Conservation (phyloP, 2,797 vertebrate species). For the Knipowitschia caucasica region DNA sequence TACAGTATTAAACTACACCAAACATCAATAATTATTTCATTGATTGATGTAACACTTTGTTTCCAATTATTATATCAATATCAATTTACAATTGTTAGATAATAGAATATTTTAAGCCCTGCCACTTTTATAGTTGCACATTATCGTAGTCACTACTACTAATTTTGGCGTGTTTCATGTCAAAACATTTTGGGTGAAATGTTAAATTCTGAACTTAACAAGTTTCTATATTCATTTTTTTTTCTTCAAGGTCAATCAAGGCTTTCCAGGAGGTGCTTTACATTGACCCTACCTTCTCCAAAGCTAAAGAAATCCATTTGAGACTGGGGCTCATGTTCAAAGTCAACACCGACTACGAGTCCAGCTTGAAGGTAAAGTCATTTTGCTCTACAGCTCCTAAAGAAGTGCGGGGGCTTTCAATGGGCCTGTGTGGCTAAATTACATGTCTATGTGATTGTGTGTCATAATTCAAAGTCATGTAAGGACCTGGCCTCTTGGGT, state of each 20-base stretch:
- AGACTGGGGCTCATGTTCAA: conserved; percentile 98
- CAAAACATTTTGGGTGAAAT: too few species aligned
- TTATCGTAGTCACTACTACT: too few species aligned
- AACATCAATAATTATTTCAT: too few species aligned
- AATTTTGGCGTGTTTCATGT: too few species aligned
- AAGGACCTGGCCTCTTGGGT: conserved; percentile 5
- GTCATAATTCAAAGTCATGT: conserved; percentile 7
- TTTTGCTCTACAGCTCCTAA: not conserved
- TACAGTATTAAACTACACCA: too few species aligned
- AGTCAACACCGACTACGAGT: conserved; percentile 96
- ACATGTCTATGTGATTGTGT: not conserved
- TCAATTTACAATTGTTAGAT: too few species aligned
- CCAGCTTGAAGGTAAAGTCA: conserved; percentile 90
- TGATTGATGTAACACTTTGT: too few species aligned
- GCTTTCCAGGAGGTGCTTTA: conserved; percentile 99
- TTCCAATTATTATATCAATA: too few species aligned
- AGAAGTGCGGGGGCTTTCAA: not conserved
- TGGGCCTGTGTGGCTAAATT: too few species aligned
- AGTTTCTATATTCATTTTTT: conserved; percentile 24
- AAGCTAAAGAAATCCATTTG: conserved; percentile 96
- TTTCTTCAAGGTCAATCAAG: conserved; percentile 89
- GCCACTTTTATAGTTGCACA: too few species aligned
- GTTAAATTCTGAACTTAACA: too few species aligned
- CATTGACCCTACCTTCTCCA: conserved; percentile 93
- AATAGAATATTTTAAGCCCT: too few species aligned